These are phyloP conservation scores for Drosophila aff. DNA, from an alignment of 1,140 invertebrate species.

Conservation along the genomic window DNA sequence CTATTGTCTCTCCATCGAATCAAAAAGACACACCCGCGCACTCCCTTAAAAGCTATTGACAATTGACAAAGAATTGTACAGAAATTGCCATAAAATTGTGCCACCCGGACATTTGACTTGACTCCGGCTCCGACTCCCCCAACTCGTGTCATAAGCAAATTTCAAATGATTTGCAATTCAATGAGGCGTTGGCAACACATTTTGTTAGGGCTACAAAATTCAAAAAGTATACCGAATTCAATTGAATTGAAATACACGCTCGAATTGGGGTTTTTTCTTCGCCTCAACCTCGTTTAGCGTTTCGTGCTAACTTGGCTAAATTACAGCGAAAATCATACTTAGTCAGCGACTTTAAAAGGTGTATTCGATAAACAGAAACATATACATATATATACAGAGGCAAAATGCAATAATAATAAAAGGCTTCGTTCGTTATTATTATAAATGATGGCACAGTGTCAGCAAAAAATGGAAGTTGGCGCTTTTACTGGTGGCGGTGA, in stretches of 20 bases:
- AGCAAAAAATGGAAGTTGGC: constrained; percentile 56
- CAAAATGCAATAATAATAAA: constrained; percentile 39
- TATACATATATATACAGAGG: constrained; percentile 10
- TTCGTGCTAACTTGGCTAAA: constrained; percentile 71
- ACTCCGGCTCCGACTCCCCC: neutral
- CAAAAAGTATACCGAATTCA: constrained; percentile 54
- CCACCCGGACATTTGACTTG: constrained; percentile 26
- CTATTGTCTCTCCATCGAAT: constrained; percentile 22
- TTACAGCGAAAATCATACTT: constrained; percentile 63
- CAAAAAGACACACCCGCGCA: constrained; percentile 31
- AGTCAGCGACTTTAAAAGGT: constrained; percentile 63
- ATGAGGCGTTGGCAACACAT: constrained; percentile 36
- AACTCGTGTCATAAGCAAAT: constrained; percentile 37
- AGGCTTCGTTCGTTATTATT: constrained; percentile 30
- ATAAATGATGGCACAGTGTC: constrained; percentile 41
- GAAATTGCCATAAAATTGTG: constrained; percentile 36
- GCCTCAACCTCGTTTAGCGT: constrained; percentile 15
- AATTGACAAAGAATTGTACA: constrained; percentile 33
- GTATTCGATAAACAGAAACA: constrained; percentile 29
- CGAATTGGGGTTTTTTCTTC: constrained; percentile 44
- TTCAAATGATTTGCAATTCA: constrained; percentile 69
- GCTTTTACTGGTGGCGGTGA: constrained; percentile 21
- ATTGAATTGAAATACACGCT: constrained; percentile 46
- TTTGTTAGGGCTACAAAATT: constrained; percentile 33
- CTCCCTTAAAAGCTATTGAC: constrained; percentile 16